Conservation (phyloP, 2,888 invertebrate species). For the Lutraria lutraria region DNA sequence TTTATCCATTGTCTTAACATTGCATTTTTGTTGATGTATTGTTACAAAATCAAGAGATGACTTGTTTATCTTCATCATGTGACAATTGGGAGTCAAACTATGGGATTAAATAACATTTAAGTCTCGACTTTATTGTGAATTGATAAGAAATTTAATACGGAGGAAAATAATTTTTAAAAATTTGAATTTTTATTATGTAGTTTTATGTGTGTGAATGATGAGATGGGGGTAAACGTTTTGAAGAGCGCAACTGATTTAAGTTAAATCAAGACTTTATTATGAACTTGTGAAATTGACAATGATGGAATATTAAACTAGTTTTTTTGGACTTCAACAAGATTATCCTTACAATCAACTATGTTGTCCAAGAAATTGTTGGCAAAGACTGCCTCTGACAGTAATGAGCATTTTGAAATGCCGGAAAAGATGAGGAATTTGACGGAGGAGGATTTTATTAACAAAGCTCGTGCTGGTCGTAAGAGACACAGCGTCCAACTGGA, state of each 20-base stretch:
- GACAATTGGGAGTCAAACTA: background rate
- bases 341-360: slow-evolving; percentile 36
- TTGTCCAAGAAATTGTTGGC: slow-evolving; percentile 67
- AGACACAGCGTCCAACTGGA: slow-evolving; percentile 83
- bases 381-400: slow-evolving; percentile 74
- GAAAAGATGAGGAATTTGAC: slow-evolving; percentile 81
- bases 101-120: background rate
- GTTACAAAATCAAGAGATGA: background rate
- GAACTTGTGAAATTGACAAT: background rate
- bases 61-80: background rate
- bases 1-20: background rate
- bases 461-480: slow-evolving; percentile 79
- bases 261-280: background rate
- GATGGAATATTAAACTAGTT: background rate
- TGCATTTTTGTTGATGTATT: background rate
- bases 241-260: background rate
- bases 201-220: background rate
- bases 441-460: slow-evolving; percentile 80
- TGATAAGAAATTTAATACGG: background rate
- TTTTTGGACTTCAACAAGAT: background rate
- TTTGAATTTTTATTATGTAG: background rate
- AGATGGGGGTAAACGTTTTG: background rate
- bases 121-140: background rate
- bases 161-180: background rate
- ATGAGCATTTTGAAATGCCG: slow-evolving; percentile 77